Percentiles rank a stretch among this genome's conserved stretches.
Evolutionary conservation across 2,797 vertebrate species (phyloP).

Genomic region (Brachymystax lenok): DNA sequence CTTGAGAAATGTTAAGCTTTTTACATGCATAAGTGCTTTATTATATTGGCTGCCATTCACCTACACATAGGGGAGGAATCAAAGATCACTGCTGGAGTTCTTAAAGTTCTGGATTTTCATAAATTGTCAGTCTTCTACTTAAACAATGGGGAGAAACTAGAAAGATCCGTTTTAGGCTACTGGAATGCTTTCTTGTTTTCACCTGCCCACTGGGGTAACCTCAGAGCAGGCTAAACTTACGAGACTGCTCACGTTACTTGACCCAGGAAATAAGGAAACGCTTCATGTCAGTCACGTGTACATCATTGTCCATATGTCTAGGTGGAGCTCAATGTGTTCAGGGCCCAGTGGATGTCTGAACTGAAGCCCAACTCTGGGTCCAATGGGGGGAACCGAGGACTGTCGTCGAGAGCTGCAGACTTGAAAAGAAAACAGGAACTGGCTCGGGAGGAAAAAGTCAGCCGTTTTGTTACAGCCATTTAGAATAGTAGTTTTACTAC

Average conservation of each 20-base stretch:
- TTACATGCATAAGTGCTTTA: no score
- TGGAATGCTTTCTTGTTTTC: no score
- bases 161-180: no score
- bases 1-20: no score
- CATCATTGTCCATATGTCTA: conserved; percentile 41
- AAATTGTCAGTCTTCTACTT: no score
- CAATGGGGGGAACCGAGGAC: conserved; percentile 63
- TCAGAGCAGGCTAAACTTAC: neutral
- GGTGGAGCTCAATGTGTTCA: conserved; percentile 91
- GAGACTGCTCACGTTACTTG: neutral
- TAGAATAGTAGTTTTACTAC: neutral
- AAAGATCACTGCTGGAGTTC: no score
- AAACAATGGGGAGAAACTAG: no score
- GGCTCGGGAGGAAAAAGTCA: conserved; percentile 89
- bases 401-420: conserved; percentile 70
- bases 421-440: conserved; percentile 84
- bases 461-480: neutral
- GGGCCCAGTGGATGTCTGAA: conserved; percentile 98
- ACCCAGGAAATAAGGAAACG: neutral
- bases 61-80: no score
- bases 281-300: neutral
- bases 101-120: no score
- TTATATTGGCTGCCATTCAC: no score
- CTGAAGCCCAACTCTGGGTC: conserved; percentile 82
- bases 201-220: neutral